Evolutionary conservation across 2,113 vertebrate species (phyloP).

Genomic region (Pluvialis apricaria): DNA sequence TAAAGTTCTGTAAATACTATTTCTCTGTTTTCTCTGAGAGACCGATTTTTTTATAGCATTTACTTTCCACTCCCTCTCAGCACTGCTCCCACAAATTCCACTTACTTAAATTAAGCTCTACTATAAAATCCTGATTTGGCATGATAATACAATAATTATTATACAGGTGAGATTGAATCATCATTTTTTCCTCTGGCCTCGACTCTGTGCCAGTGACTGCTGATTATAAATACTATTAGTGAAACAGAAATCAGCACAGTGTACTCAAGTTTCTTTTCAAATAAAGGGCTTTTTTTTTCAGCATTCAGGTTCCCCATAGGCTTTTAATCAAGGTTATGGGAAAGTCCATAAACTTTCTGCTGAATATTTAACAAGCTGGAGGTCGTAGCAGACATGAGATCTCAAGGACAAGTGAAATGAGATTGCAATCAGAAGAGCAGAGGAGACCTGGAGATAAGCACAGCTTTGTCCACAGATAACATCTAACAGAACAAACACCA

Average conservation of each 20-base stretch:
- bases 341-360: conserved; percentile 73
- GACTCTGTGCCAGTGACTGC: neutral
- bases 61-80: neutral
- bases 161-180: neutral
- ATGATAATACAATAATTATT: neutral
- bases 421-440: conserved; percentile 70
- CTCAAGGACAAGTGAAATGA: conserved; percentile 73
- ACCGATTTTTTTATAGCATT: neutral
- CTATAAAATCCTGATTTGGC: neutral
- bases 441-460: conserved; percentile 62
- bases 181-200: conserved; percentile 1
- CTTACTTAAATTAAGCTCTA: conserved; percentile 3
- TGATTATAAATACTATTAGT: conserved; percentile 65
- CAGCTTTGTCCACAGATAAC: conserved; percentile 65
- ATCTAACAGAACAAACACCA: conserved; percentile 61
- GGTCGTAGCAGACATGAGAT: conserved; percentile 60
- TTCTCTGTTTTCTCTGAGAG: neutral
- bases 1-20: neutral
- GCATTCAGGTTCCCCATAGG: conserved; percentile 56
- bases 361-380: conserved; percentile 76
- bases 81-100: neutral
- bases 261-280: conserved; percentile 32
- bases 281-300: conserved; percentile 47
- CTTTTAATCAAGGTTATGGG: conserved; percentile 75
- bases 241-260: conserved; percentile 61